A percentile compares a stretch with the other conserved stretches of the same genome.
These are phyloP conservation scores for Meloe dianella DNA, from an alignment of 2,888 invertebrate genomes.

Conservation along the genomic window DNA sequence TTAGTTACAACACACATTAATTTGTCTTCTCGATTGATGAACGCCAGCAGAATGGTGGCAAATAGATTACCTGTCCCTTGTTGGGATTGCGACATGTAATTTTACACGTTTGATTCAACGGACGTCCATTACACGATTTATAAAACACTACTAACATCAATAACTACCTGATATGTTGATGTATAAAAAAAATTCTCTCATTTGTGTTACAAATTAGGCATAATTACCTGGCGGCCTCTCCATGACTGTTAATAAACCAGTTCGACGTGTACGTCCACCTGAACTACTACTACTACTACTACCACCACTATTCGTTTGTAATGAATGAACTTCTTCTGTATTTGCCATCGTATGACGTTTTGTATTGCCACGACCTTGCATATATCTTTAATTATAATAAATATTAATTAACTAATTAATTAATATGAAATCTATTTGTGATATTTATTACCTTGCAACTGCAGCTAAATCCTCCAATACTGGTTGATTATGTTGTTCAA, in stretches of 20 bases:
- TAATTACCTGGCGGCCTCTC: slow-evolving; percentile 82
- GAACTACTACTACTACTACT: slow-evolving; percentile 37
- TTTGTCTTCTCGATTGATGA: too few species aligned
- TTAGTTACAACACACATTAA: too few species aligned
- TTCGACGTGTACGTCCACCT: slow-evolving; percentile 70
- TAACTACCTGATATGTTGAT: neutral
- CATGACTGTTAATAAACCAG: slow-evolving; percentile 84
- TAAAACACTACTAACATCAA: too few species aligned
- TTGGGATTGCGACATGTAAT: too few species aligned
- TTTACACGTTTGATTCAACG: too few species aligned
- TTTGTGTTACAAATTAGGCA: too few species aligned
- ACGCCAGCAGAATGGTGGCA: too few species aligned
- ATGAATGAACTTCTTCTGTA: slow-evolving; percentile 69
- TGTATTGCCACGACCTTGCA: slow-evolving; percentile 75
- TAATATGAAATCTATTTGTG: too few species aligned
- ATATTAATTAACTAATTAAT: slow-evolving; percentile 5
- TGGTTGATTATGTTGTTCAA: slow-evolving; percentile 55
- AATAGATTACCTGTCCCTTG: too few species aligned
- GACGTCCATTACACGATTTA: too few species aligned
- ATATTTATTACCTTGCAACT: slow-evolving; percentile 62
- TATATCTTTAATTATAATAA: slow-evolving; percentile 65
- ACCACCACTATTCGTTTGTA: slow-evolving; percentile 48
- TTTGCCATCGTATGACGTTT: slow-evolving; percentile 82
- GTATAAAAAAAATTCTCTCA: neutral
- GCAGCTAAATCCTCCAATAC: slow-evolving; percentile 62